A percentile compares a stretch with the other conserved stretches of the same genome.
phyloP scores from a whole-genome alignment of 2,797 vertebrate species.

The Rhinatrema bivittatum region DNA sequence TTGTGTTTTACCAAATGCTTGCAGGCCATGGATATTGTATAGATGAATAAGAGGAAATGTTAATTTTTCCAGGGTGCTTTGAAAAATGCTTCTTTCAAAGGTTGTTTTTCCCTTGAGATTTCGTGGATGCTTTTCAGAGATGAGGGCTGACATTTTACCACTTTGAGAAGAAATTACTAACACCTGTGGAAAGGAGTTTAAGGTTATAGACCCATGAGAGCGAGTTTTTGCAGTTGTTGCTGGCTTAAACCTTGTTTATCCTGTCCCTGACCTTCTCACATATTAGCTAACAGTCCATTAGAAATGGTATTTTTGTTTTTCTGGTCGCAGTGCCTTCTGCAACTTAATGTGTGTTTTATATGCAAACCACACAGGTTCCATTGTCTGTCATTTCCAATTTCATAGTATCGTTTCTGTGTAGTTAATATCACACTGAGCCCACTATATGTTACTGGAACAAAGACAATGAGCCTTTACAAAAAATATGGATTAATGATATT shows the following conservation, averaged over 20 bases:
- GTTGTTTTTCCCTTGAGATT: no score
- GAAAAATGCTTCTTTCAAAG: no score
- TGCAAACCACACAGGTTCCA: no score
- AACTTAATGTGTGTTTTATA: no score
- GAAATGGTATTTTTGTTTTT: no score
- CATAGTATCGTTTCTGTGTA: slow-evolving; percentile 27
- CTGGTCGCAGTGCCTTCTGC: no score
- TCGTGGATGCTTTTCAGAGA: no score
- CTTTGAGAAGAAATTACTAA: slow-evolving; percentile 8
- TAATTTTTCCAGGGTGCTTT: not conserved
- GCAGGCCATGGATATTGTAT: no score
- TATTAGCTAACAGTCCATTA: no score
- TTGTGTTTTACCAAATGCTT: slow-evolving; percentile 7
- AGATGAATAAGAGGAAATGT: not conserved
- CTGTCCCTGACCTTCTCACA: slow-evolving; percentile 18
- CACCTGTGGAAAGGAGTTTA: slow-evolving; percentile 21
- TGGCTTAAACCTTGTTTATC: no score
- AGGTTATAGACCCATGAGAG: no score
- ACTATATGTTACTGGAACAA: slow-evolving; percentile 38
- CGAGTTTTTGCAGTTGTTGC: no score
- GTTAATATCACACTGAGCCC: slow-evolving; percentile 30
- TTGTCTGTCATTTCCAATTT: slow-evolving; percentile 41
- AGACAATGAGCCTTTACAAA: slow-evolving; percentile 48
- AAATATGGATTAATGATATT: slow-evolving; percentile 64
- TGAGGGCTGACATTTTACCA: slow-evolving; percentile 17